Percentiles rank a stretch among this genome's conserved stretches.
These are phyloP conservation scores for Trissonchulus latispiculum DNA, from an alignment of 2,888 invertebrate species.

Conservation along the genomic window DNA sequence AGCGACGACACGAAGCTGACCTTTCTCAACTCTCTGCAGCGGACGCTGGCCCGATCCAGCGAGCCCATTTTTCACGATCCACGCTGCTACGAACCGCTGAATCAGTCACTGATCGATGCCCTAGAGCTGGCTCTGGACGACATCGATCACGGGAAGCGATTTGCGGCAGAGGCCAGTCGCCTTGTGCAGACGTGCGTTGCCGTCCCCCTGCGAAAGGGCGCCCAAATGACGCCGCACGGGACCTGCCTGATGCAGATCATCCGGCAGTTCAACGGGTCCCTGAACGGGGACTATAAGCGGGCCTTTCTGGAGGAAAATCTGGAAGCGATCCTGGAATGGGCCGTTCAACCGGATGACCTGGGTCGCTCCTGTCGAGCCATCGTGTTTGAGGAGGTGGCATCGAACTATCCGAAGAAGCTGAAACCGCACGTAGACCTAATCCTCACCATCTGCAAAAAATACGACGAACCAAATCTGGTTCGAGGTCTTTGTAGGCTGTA, in stretches of 20 bases:
- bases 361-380: not conserved
- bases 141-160: constrained; percentile 2
- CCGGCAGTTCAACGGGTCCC: not conserved
- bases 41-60: constrained; percentile 3
- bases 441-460: not conserved
- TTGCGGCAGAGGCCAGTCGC: constrained; percentile 2
- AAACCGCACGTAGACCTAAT: not conserved
- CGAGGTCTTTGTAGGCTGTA: constrained; percentile 1
- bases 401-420: not conserved
- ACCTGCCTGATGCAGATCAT: not conserved
- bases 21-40: constrained; percentile 4
- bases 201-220: not conserved
- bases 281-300: not conserved
- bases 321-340: constrained; percentile 11
- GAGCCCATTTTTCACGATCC: constrained; percentile 11
- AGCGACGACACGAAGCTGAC: not conserved
- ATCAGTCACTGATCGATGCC: not conserved
- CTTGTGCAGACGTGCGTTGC: constrained; percentile 5
- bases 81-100: not conserved
- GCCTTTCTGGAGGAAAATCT: constrained; percentile 2
- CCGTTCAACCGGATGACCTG: constrained; percentile 2
- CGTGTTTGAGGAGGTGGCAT: constrained; percentile 9
- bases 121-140: constrained; percentile 15
- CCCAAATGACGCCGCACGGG: constrained; percentile 9
- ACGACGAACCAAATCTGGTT: not conserved